Evolutionary conservation across 2,113 vertebrate genomes (phyloP).

Genomic region (Limanda limanda): DNA sequence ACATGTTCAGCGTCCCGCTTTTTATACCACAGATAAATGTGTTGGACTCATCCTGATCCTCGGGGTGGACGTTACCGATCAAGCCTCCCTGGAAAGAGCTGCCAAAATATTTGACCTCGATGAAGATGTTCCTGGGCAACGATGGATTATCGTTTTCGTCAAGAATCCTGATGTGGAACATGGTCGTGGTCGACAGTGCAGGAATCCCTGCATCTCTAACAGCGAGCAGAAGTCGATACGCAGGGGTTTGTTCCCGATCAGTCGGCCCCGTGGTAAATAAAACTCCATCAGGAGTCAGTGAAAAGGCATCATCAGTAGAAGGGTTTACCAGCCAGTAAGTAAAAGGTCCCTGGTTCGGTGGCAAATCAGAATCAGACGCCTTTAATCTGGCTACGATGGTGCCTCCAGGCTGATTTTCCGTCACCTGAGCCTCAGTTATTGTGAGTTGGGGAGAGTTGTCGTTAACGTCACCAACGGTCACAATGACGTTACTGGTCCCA

Average conservation of each 20-base stretch:
- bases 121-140: conserved; percentile 73
- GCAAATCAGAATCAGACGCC: conserved; percentile 78
- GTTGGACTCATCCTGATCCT: conserved; percentile 78
- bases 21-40: conserved; percentile 77
- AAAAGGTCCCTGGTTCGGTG: conserved; percentile 82
- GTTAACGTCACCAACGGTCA: conserved; percentile 78
- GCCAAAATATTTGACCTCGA: conserved; percentile 85
- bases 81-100: conserved; percentile 81
- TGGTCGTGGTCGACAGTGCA: conserved; percentile 74
- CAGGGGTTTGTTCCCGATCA: conserved; percentile 73
- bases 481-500: conserved; percentile 72
- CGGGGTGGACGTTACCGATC: conserved; percentile 79
- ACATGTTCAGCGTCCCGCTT: conserved; percentile 76
- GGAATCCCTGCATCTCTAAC: conserved; percentile 79
- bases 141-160: conserved; percentile 84
- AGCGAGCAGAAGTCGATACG: conserved; percentile 67
- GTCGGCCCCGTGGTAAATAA: conserved; percentile 72
- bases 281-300: conserved; percentile 76
- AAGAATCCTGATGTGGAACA: conserved; percentile 72
- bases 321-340: conserved; percentile 76
- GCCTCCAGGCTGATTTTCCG: conserved; percentile 81
- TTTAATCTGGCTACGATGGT: conserved; percentile 74
- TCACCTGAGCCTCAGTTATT: conserved; percentile 64
- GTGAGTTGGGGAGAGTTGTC: conserved; percentile 78
- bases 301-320: conserved; percentile 59